Conservation (phyloP, 2,113 vertebrate species). For the Pelecanoides urinatrix region DNA sequence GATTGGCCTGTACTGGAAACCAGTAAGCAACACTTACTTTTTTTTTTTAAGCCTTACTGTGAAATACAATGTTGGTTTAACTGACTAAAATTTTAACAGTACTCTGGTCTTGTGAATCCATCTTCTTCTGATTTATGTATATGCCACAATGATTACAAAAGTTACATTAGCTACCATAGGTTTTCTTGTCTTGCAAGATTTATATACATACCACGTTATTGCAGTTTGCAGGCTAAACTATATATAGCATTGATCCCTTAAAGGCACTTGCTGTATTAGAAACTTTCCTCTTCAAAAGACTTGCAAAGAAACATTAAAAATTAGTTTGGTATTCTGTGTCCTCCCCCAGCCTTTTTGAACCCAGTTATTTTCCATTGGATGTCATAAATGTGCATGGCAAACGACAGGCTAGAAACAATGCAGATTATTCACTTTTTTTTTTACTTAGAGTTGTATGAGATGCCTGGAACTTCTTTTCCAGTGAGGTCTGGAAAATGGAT, state of each 20-base stretch:
- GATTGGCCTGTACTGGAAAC: background rate
- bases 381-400: background rate
- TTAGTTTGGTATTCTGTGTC: background rate
- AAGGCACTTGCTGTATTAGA: background rate
- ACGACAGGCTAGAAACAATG: background rate
- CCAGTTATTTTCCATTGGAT: background rate
- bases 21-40: background rate
- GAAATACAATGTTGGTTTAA: background rate
- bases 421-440: background rate
- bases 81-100: background rate
- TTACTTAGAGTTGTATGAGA: background rate
- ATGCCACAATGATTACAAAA: background rate
- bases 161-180: background rate
- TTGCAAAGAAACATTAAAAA: background rate
- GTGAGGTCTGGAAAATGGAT: background rate
- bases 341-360: background rate
- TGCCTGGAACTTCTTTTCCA: background rate
- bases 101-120: background rate
- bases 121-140: background rate
- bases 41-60: background rate
- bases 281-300: background rate
- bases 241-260: background rate
- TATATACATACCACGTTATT: accelerated
- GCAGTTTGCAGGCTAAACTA: background rate
- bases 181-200: background rate